Conservation (phyloP, 2,888 invertebrate species). For the Meandrusa payeni region DNA sequence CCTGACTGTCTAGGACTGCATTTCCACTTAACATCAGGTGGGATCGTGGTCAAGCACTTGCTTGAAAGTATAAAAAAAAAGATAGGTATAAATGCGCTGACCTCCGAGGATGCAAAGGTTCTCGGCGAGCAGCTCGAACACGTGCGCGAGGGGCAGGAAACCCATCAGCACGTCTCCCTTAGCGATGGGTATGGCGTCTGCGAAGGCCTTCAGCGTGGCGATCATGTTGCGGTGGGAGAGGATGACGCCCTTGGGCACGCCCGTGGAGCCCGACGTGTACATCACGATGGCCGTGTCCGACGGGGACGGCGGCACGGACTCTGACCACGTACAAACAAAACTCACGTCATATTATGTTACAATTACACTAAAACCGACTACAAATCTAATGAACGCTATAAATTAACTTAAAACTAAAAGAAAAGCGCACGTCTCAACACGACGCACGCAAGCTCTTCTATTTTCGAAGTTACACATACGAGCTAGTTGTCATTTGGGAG, state of each 20-base stretch:
- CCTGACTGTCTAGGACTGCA: too few species aligned
- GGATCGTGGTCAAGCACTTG: too few species aligned
- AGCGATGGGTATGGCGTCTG: slow-evolving; percentile 87
- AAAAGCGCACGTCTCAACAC: too few species aligned
- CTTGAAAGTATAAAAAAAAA: too few species aligned
- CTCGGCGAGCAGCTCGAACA: slow-evolving; percentile 97
- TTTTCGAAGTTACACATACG: too few species aligned
- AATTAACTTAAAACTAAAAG: too few species aligned
- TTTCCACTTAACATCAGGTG: too few species aligned
- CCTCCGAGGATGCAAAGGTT: slow-evolving; percentile 91
- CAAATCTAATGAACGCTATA: too few species aligned
- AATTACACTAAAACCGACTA: too few species aligned
- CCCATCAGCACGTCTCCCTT: slow-evolving; percentile 93
- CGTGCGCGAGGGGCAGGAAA: slow-evolving; percentile 98
- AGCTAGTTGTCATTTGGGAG: too few species aligned
- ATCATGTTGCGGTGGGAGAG: slow-evolving; percentile 91
- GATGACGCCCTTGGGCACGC: slow-evolving; percentile 94
- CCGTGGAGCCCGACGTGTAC: slow-evolving; percentile 99
- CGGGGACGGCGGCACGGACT: slow-evolving; percentile 81
- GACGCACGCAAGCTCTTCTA: too few species aligned
- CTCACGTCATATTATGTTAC: slow-evolving; percentile 1
- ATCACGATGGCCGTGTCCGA: slow-evolving; percentile 97
- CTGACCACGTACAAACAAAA: slow-evolving; percentile 70
- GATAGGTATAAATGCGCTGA: too few species aligned
- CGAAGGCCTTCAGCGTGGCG: slow-evolving; percentile 89